Conservation (phyloP, 2,797 vertebrate genomes). For the Lagocephalus sceleratus region DNA sequence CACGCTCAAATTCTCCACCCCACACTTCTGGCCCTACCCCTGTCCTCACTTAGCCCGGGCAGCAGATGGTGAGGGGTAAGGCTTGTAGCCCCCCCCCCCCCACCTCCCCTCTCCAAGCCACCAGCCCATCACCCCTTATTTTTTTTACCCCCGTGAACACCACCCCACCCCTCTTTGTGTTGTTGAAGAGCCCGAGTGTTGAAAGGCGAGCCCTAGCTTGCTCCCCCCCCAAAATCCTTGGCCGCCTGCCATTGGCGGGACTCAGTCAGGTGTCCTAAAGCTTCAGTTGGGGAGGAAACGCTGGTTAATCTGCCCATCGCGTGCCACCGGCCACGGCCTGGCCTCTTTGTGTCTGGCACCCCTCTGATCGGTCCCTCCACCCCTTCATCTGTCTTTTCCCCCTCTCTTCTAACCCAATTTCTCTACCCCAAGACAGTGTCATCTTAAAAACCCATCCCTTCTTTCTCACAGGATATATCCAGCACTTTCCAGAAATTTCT, state of each 20-base stretch:
- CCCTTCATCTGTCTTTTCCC: conserved; percentile 68
- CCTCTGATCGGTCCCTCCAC: conserved; percentile 70
- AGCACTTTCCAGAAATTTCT: conserved; percentile 14
- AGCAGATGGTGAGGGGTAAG: conserved; percentile 85
- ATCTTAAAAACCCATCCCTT: conserved; percentile 46
- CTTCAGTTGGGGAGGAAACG: conserved; percentile 75
- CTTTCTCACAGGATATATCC: conserved; percentile 28
- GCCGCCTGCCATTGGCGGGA: conserved; percentile 72
- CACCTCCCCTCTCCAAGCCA: conserved; percentile 56
- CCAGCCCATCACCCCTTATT: conserved; percentile 53
- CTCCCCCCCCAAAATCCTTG: conserved; percentile 56
- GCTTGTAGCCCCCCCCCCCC: conserved; percentile 47
- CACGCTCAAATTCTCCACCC: conserved; percentile 49
- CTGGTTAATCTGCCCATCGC: conserved; percentile 77
- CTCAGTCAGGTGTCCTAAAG: conserved; percentile 78
- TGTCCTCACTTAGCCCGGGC: conserved; percentile 76
- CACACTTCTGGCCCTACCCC: conserved; percentile 57
- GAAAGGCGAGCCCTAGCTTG: conserved; percentile 68
- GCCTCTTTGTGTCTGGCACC: conserved; percentile 76
- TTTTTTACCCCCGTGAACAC: conserved; percentile 23
- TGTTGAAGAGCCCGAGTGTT: conserved; percentile 64
- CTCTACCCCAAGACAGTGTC: conserved; percentile 51
- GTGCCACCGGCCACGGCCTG: conserved; percentile 72
- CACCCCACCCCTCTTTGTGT: conserved; percentile 72
- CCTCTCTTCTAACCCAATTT: conserved; percentile 63